phyloP scores from a whole-genome alignment of 2,113 vertebrate genomes.

The Lethenteron reissneri region DNA sequence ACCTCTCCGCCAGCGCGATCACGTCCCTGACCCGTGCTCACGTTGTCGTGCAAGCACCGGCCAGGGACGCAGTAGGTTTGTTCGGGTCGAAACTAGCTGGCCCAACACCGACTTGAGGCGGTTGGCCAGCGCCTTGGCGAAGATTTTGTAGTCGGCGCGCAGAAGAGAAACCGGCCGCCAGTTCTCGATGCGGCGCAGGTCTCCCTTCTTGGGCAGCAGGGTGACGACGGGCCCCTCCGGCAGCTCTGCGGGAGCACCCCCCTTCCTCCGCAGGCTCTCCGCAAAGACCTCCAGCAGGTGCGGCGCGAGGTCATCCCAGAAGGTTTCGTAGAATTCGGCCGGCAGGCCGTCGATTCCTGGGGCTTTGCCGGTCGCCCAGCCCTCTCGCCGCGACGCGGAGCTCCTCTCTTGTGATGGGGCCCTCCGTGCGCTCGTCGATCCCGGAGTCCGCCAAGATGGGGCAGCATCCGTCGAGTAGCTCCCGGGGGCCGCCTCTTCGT shows the following conservation, averaged over 20 bases:
- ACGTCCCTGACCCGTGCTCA: not conserved
- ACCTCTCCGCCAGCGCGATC: not conserved
- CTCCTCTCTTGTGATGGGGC: no score
- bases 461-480: no score
- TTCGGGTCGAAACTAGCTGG: not conserved
- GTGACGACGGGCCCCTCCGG: not conserved
- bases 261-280: not conserved
- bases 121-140: not conserved
- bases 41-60: not conserved
- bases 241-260: not conserved
- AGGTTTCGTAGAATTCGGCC: not conserved
- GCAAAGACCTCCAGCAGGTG: not conserved
- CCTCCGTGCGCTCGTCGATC: no score
- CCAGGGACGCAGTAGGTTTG: not conserved
- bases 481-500: no score
- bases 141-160: not conserved
- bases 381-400: no score
- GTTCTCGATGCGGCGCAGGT: not conserved
- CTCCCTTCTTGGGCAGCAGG: conserved; percentile 4
- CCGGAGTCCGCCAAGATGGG: no score
- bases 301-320: not conserved
- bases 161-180: not conserved
- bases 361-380: not conserved
- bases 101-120: not conserved
- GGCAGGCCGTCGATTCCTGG: conserved; percentile 2